A percentile compares a stretch with the other conserved stretches of the same genome.
These are phyloP conservation scores for Halcyon chelicuti DNA, from an alignment of 2,797 vertebrate species.

Conservation along the genomic window DNA sequence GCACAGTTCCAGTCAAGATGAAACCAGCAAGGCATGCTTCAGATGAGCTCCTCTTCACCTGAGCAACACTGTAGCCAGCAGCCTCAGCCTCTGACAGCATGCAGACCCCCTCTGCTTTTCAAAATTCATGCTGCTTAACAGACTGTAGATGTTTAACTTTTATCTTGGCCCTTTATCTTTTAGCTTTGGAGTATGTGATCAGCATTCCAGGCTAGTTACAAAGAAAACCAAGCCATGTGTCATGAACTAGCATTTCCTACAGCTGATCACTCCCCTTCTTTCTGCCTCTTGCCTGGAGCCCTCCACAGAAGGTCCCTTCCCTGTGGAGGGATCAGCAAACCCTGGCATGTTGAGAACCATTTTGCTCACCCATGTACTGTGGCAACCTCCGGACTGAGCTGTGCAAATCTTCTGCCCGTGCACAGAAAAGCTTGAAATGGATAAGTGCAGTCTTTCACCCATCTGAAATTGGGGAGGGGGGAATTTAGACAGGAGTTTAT, in stretches of 20 bases:
- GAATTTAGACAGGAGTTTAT: background rate
- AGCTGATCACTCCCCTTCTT: background rate
- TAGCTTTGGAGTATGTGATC: background rate
- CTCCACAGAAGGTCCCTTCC: background rate
- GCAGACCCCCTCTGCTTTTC: background rate
- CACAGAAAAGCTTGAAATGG: background rate
- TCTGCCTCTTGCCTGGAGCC: background rate
- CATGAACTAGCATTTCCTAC: background rate
- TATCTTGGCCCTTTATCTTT: background rate
- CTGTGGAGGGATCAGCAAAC: accelerated
- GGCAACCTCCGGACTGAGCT: background rate
- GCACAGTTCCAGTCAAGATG: background rate
- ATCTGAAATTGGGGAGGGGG: background rate
- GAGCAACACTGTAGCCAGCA: background rate
- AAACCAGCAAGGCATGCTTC: background rate
- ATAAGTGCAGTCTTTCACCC: background rate
- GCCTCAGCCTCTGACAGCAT: accelerated
- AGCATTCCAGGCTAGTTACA: background rate
- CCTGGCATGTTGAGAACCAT: background rate
- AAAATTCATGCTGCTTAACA: background rate
- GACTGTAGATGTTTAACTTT: background rate
- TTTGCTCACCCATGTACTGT: background rate
- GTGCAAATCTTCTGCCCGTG: background rate
- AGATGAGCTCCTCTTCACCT: background rate
- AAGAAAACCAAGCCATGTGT: background rate